Percentiles rank a stretch among this genome's conserved stretches.
phyloP scores from a whole-genome alignment of 2,797 vertebrate species.

The Bucorvus abyssinicus region DNA sequence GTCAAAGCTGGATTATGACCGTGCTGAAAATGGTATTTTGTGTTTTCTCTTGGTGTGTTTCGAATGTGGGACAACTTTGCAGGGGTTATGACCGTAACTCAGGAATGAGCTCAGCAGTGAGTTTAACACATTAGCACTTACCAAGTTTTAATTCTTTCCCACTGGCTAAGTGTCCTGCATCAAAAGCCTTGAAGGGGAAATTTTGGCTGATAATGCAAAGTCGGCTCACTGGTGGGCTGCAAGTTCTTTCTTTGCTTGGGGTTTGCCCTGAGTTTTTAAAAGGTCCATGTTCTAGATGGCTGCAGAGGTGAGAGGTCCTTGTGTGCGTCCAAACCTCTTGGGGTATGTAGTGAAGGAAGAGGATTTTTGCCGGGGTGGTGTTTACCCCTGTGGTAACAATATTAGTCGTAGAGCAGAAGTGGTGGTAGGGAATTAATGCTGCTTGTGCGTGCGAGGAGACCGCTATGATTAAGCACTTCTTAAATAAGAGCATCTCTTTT shows the following conservation, averaged over 20 bases:
- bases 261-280: neutral
- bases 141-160: slow-evolving; percentile 12
- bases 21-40: slow-evolving; percentile 67
- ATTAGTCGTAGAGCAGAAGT: neutral
- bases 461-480: neutral
- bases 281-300: neutral
- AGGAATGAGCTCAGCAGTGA: slow-evolving; percentile 6
- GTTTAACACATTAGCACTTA: slow-evolving; percentile 30
- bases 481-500: neutral
- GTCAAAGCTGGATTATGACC: neutral
- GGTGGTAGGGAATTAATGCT: neutral
- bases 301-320: neutral
- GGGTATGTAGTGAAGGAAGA: neutral
- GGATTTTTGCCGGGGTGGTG: neutral
- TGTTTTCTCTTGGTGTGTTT: slow-evolving; percentile 58
- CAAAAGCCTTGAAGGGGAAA: slow-evolving; percentile 85
- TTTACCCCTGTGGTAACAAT: neutral
- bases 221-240: neutral
- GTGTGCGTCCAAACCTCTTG: neutral
- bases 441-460: neutral
- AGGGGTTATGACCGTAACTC: slow-evolving; percentile 39
- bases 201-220: slow-evolving; percentile 27
- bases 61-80: slow-evolving; percentile 16
- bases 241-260: neutral
- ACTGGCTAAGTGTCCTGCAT: slow-evolving; percentile 67